Conservation (phyloP, 2,888 invertebrate genomes). For the Drosophila lacicola region DNA sequence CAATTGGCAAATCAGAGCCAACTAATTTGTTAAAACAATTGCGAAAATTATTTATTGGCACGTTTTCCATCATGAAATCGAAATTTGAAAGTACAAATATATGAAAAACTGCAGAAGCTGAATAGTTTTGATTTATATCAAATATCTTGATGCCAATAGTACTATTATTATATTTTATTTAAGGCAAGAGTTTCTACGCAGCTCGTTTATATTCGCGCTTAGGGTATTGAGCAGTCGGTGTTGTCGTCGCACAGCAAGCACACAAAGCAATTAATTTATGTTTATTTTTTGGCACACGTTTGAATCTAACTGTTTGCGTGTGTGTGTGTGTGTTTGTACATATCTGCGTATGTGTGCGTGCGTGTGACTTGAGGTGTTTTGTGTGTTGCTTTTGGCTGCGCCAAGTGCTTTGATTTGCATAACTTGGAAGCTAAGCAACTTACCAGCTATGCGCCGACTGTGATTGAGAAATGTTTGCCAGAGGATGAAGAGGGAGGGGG, state of each 20-base stretch:
- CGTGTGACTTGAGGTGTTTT: constrained; percentile 34
- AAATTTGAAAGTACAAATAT: not conserved
- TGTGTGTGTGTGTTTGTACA: constrained; percentile 1
- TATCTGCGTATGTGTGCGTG: constrained; percentile 21
- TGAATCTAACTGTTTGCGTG: constrained; percentile 28
- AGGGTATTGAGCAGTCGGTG: constrained; percentile 44
- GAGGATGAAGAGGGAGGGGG: not conserved
- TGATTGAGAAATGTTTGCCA: constrained; percentile 19
- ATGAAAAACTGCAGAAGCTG: not conserved
- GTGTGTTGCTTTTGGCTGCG: constrained; percentile 33
- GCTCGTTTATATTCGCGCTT: not conserved
- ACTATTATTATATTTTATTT: too few relatives aligned
- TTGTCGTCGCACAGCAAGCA: constrained; percentile 16
- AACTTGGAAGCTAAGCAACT: constrained; percentile 39
- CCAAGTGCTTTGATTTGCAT: constrained; percentile 66
- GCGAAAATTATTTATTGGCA: not conserved
- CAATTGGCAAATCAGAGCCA: constrained; percentile 10
- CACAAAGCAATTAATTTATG: constrained; percentile 65
- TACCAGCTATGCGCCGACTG: constrained; percentile 45
- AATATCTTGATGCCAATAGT: not conserved
- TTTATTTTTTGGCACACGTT: constrained; percentile 73
- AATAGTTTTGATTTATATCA: not conserved
- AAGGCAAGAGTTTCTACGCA: not conserved
- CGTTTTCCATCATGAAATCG: not conserved
- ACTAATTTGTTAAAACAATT: not conserved